Evolutionary conservation across 2,888 invertebrate genomes (phyloP), one percentile per base, ranked within the genome.

Genomic region (Celastrina argiolus): DNA sequence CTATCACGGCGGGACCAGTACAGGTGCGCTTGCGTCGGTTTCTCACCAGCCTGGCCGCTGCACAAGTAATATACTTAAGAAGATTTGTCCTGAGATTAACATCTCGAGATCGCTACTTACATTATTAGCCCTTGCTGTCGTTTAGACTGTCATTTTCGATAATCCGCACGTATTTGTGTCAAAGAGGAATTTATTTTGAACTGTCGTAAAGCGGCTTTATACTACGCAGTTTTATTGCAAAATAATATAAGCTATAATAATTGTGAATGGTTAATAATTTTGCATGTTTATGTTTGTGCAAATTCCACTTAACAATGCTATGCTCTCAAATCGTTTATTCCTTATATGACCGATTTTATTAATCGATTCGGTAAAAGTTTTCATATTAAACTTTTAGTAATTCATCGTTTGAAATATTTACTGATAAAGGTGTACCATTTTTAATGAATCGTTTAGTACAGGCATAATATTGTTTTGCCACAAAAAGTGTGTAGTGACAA

Each of bases 21-120:
- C 90, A 90, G 90, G 90, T 90, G 90, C 86, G 84, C 81, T n/a
- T 61, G 39, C 26, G 36, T 22, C 78, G 74, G 83, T 81, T 88
- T 90, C 89, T 88, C 89, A 89, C 86, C 82, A 81, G 74, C 69
- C 69, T 34, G 18, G 41, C 56, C 22, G 28, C 39, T 56, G 56
- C 58, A 66, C 42, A 59, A 42, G 59, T 41, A 73, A 75, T 72
- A 77, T 79, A 80, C 81, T 82, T 80, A 80, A 78, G 77, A 73
- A 79, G 83, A 87, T 86, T 85, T 85, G 85, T 85, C 85, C 70
- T 67, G 68, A 74, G 75, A 78, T 78, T 74, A 73, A 72, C 73
- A 77, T 79, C 77, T 74, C 42, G 63, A 69, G 72, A 74, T 73
- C 66, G 69, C 71, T 71, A 70, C 70, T 70, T 70, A 70, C 68